Base-by-base conservation (phyloP, 2,888 invertebrate species). In the Cephus rjabovi region DNA sequence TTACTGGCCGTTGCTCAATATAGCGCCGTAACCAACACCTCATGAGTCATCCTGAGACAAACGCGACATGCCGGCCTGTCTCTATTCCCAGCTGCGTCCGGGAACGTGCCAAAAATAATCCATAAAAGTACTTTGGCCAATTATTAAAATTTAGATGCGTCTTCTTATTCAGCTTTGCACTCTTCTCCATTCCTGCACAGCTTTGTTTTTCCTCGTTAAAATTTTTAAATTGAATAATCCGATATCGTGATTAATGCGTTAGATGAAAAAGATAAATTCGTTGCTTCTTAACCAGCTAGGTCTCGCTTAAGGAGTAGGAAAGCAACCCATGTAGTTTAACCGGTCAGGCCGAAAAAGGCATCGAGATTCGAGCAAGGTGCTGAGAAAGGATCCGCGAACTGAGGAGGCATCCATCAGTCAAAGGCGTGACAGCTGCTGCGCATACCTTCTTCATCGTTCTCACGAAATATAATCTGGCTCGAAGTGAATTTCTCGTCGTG, bases 81-180 rank as follows among this genome's bases (percentile, higher is more conserved):
- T 85, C 82, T 82, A 77, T 83, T 77, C 80, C 82, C 79, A 82
- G 82, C 82, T 84, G 85, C 79, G 78, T 78, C 83, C 75, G 81
- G 79, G 40, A 37, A n/a, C 83, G 75, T 77, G 83, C 86, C 85
- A 80, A 84, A 87, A 87, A 87, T 88, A 87, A 87, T 84, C 81
- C 81, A 74, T 83, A 78, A 79, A 80, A 78, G 78, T 80, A 83
- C 87, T 87, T 88, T 86, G 88, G 87, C 85, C 87, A 84, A 87
- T 87, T 88, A 83, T 87, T 86, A 84, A 80, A 23, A 56, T 6
- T 56, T 23, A 0, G 0, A 9, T 56, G 23, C 56, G 56, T 56
- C 23, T 9, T 56, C 56, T 9, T 56, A 56, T 23, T 23, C 56
- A 23, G 56, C 56, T 23, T 56, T 56, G 56, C 9, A 23, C 23